Base-by-base conservation (phyloP, 2,113 vertebrate species). In the Lanius collurio region DNA sequence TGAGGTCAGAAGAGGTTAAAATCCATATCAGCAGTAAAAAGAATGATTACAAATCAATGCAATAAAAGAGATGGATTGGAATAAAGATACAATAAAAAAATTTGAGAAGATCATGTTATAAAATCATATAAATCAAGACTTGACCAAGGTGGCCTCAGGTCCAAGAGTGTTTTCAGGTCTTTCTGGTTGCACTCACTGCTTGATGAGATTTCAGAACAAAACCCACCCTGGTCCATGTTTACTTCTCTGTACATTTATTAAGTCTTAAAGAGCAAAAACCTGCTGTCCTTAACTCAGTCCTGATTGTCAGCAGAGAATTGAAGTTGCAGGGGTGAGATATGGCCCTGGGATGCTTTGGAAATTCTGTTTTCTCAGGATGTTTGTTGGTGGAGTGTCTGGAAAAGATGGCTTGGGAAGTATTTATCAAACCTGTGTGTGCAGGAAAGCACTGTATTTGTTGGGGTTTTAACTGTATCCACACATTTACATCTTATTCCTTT, bases 1-100 rank as follows among this genome's bases (percentile, higher is more conserved):
- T 44, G 90, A 70, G 56, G 59, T 88, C 78, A 59, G 71, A 71
- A 90, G 46, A 95, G 53, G 62, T 93, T 91, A 70, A 78, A 96
- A 57, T 80, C 81, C 31, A 52, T 7, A 89, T 35, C 28, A 67
- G 42, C 42, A 71, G 19, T 44, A 71, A 91, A 84, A 91, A 80
- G 20, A 93, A 85, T 83, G 31, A 76, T 49, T 77, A 19, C 21
- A 67, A 80, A 86, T 89, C 62, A 49, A 47, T 60, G 52, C 62
- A 89, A 50, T 39, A 65, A 80, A 88, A 35, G 3, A 44, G 28
- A 41, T 9, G 30, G 39, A 49, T 15, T 57, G 18, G 30, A 68
- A 24, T 18, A n/a, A 64, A 42, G 23, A 50, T 13, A 17, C 11
- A 28, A 30, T 0, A 16, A 15, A 49, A n/a, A 76, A 22, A 1